These are phyloP conservation scores for Dreissena rostriformis DNA, from an alignment of 1,140 invertebrate species.

Conservation along the genomic window DNA sequence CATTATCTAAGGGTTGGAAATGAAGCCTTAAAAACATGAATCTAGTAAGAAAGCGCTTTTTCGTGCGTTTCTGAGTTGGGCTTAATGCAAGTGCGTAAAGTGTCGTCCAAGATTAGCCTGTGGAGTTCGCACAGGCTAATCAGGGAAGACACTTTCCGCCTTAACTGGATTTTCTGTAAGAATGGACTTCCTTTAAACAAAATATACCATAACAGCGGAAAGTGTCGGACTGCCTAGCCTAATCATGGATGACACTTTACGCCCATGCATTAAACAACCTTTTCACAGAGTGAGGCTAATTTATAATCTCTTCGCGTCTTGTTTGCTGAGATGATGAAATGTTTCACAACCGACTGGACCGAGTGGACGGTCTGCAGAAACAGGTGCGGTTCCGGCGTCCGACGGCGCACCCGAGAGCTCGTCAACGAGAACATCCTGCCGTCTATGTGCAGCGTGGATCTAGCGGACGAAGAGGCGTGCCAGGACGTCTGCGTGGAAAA, in stretches of 20 bases:
- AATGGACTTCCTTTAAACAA: no score
- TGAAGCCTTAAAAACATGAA: no score
- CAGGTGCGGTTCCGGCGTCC: conserved; percentile 84
- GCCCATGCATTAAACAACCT: neutral
- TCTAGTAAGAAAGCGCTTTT: no score
- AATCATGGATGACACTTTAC: neutral
- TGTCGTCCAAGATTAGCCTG: no score
- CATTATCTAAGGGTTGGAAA: no score
- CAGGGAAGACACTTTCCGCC: no score
- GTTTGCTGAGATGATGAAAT: conserved; percentile 81
- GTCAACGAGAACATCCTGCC: conserved; percentile 81
- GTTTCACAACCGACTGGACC: conserved; percentile 83
- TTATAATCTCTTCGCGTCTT: neutral
- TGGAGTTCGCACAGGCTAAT: no score
- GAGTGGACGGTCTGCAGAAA: conserved; percentile 84
- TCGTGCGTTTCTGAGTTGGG: no score
- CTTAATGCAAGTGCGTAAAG: no score
- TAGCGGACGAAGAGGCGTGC: conserved; percentile 80
- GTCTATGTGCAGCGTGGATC: conserved; percentile 80
- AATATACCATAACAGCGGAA: no score
- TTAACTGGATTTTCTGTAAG: no score
- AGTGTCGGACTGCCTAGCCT: no score
- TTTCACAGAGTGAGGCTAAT: neutral
- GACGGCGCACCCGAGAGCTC: conserved; percentile 82
- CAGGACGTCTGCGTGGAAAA: conserved; percentile 71